Conservation (phyloP, 2,797 vertebrate species). For the Borostomias antarcticus region DNA sequence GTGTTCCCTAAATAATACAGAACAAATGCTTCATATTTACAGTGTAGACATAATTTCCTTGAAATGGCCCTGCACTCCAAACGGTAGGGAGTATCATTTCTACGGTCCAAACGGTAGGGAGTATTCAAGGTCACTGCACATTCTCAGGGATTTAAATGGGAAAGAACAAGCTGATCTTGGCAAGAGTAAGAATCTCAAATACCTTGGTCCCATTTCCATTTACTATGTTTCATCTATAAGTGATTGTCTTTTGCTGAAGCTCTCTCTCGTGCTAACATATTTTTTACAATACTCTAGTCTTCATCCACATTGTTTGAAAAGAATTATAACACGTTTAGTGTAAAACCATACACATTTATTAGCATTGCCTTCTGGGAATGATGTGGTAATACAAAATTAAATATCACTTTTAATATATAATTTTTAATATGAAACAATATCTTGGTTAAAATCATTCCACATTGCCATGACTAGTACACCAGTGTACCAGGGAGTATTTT, state of each 20-base stretch:
- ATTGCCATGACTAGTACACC: constrained; percentile 52
- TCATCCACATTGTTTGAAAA: too few species aligned
- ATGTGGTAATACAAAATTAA: constrained; percentile 39
- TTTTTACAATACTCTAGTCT: not conserved
- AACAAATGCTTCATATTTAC: constrained; percentile 48
- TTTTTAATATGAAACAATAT: constrained; percentile 24
- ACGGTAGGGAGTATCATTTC: constrained; percentile 72
- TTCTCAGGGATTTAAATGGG: constrained; percentile 79
- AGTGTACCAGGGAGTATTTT: constrained; percentile 57
- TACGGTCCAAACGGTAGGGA: too few species aligned
- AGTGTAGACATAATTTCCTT: constrained; percentile 48
- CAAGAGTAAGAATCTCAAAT: constrained; percentile 53
- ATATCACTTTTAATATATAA: constrained; percentile 41
- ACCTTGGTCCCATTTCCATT: constrained; percentile 25
- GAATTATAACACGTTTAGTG: too few species aligned
- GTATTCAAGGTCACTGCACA: constrained; percentile 75
- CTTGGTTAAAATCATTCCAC: constrained; percentile 9
- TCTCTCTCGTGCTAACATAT: not conserved
- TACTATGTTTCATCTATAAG: constrained; percentile 13
- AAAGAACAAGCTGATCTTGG: constrained; percentile 85
- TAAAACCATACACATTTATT: constrained; percentile 16
- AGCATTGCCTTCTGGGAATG: constrained; percentile 34
- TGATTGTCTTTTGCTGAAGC: constrained; percentile 22
- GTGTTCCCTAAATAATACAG: constrained; percentile 22
- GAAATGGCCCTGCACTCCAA: constrained; percentile 36